Evolutionary conservation across 2,113 vertebrate genomes (phyloP).

Genomic region (Climacteris rufus): DNA sequence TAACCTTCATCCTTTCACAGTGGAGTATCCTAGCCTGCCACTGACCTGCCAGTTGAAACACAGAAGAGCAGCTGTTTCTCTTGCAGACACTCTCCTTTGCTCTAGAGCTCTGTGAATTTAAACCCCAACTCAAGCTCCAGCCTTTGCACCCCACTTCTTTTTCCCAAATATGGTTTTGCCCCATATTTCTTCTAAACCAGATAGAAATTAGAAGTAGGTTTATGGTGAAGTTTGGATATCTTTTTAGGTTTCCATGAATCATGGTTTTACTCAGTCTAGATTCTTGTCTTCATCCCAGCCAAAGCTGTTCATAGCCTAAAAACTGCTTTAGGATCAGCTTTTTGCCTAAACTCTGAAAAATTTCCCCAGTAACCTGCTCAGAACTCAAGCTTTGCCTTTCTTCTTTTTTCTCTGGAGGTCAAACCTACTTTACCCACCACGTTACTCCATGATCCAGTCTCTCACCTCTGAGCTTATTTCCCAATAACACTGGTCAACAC

Average conservation of each 20-base stretch:
- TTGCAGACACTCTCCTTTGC: not conserved
- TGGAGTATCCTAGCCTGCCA: not conserved
- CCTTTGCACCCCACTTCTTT: not conserved
- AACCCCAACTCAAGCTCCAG: not conserved
- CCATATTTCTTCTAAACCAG: not conserved
- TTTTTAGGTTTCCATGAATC: not conserved
- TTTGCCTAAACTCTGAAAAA: not conserved
- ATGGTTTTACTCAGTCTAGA: not conserved
- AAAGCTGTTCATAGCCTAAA: not conserved
- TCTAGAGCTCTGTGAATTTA: not conserved
- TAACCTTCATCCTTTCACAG: not conserved
- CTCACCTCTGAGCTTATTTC: not conserved
- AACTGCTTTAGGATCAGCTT: not conserved
- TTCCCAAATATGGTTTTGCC: not conserved
- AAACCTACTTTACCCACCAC: not conserved
- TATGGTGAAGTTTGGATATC: not conserved
- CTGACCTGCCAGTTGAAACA: not conserved
- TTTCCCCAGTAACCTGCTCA: not conserved
- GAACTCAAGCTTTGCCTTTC: not conserved
- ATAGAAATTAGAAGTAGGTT: not conserved
- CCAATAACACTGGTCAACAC: not conserved
- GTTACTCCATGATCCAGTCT: not conserved
- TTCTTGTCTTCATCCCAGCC: not conserved
- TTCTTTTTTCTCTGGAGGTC: not conserved
- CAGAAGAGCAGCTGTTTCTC: not conserved